These are phyloP conservation scores for Ligdia adustata DNA, from an alignment of 2,888 invertebrate genomes.

Conservation along the genomic window DNA sequence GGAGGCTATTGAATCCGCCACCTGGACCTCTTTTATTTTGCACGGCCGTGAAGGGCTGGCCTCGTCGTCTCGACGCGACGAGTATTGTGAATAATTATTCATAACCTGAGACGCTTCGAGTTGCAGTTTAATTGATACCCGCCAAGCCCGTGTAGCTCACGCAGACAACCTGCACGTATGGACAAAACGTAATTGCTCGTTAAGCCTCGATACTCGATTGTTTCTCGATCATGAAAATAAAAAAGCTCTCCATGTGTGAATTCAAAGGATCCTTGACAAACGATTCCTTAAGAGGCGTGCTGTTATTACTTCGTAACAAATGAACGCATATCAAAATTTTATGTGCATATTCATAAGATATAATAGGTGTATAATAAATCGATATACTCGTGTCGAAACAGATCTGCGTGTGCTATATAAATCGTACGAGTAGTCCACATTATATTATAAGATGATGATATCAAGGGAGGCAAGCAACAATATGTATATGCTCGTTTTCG, in stretches of 20 bases:
- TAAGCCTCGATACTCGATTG: conserved; percentile 74
- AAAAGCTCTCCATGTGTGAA: conserved; percentile 52
- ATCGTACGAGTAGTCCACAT: conserved; percentile 21
- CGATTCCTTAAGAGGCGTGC: conserved; percentile 37
- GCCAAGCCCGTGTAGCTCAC: conserved; percentile 38
- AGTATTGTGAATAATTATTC: conserved; percentile 80
- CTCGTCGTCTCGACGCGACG: conserved; percentile 52
- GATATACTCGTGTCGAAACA: conserved; percentile 8
- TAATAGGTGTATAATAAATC: conserved; percentile 23
- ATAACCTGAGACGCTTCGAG: conserved; percentile 61
- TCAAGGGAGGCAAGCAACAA: conserved; percentile 64
- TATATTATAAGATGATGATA: conserved; percentile 72
- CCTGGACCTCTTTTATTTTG: conserved; percentile 74
- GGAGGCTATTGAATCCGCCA: conserved; percentile 80
- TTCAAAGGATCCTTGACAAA: conserved; percentile 56
- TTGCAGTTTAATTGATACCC: conserved; percentile 74
- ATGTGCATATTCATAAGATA: conserved; percentile 23
- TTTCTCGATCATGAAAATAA: conserved; percentile 77
- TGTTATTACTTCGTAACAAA: conserved; percentile 37
- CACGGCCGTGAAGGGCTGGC: conserved; percentile 52
- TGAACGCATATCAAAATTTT: conserved; percentile 28
- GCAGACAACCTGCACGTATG: conserved; percentile 59
- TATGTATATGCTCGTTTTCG: conserved; percentile 71
- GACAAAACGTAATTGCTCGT: conserved; percentile 79
- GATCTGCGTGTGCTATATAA: conserved; percentile 18